Evolutionary conservation across 1,140 invertebrate genomes (phyloP).

Genomic region (Halictus rubicundus): DNA sequence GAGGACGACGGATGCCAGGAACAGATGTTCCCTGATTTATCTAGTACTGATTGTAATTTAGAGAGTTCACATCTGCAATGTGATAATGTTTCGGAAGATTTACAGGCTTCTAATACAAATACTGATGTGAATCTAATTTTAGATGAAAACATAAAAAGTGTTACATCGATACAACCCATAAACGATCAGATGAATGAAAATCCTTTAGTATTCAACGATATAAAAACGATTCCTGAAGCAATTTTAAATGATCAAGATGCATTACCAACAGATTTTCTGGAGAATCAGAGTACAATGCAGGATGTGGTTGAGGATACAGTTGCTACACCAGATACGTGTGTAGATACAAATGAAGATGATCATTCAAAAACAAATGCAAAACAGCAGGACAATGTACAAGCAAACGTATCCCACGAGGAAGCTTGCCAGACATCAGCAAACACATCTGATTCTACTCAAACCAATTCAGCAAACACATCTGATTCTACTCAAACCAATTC

Average conservation of each 20-base stretch:
- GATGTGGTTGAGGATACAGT: not conserved
- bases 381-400: not conserved
- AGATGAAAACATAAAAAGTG: not conserved
- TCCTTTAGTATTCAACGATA: not conserved
- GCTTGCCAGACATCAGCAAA: not conserved
- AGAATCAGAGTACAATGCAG: not conserved
- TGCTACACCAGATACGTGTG: not conserved
- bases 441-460: not conserved
- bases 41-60: conserved; percentile 3
- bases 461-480: not conserved
- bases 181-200: not conserved
- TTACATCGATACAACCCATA: not conserved
- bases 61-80: conserved; percentile 32
- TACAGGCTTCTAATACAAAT: not conserved
- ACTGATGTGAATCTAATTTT: not conserved
- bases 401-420: not conserved
- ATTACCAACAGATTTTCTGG: not conserved
- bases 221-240: not conserved
- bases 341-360: not conserved
- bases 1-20: not conserved
- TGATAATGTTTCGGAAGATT: conserved; percentile 15
- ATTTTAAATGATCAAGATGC: conserved; percentile 4
- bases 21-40: not conserved
- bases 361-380: not conserved
- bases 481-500: conserved; percentile 1